Percentiles rank a stretch among this genome's conserved stretches.
Evolutionary conservation across 2,113 vertebrate species (phyloP).

Genomic region (Ciconia boyciana): DNA sequence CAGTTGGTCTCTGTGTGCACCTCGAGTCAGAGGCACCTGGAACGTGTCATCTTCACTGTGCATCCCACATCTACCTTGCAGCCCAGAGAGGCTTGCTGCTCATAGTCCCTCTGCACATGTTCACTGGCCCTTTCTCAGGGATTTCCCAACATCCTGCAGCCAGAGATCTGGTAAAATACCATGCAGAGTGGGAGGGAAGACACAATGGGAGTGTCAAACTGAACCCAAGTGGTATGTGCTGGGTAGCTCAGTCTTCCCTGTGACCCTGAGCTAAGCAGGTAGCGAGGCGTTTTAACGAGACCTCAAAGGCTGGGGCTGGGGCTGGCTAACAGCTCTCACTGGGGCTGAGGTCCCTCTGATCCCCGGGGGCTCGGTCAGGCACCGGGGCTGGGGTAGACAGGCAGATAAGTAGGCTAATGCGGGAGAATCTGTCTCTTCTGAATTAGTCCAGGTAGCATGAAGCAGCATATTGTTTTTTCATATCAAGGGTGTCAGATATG

Average conservation of each 20-base stretch:
- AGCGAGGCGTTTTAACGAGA: fast-evolving
- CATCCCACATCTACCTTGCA: background rate
- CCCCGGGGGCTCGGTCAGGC: fast-evolving
- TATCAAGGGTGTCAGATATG: slow-evolving; percentile 39
- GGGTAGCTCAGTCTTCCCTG: background rate
- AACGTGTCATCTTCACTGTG: background rate
- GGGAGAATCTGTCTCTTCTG: background rate
- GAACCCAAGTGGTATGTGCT: background rate
- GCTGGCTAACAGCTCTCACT: background rate
- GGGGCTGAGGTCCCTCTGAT: background rate
- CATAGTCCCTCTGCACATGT: background rate
- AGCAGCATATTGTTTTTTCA: slow-evolving; percentile 42
- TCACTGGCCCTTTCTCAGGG: background rate
- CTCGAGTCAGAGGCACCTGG: background rate
- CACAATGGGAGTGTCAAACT: background rate
- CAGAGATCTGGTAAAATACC: background rate
- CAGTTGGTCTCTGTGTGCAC: background rate
- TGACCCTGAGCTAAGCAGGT: background rate
- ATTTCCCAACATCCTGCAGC: background rate
- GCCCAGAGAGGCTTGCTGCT: background rate
- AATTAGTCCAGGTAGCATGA: slow-evolving; percentile 19
- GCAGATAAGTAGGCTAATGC: background rate
- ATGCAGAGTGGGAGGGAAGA: background rate
- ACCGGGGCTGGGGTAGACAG: background rate
- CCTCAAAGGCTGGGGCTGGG: background rate